Evolutionary conservation across 2,113 vertebrate species (phyloP).

Genomic region (Platichthys flesus): DNA sequence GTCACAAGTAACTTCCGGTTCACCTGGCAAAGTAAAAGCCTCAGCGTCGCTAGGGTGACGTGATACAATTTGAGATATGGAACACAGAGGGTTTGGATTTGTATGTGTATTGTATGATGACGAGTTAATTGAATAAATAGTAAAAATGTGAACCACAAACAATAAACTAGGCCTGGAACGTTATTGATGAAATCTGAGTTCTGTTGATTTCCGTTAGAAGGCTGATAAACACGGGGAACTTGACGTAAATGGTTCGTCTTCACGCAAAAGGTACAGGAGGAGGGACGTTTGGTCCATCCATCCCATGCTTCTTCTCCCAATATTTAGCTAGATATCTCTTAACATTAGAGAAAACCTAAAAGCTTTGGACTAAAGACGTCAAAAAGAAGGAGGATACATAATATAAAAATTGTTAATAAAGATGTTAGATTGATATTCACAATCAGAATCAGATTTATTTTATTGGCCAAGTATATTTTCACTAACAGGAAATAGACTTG

Average conservation of each 20-base stretch:
- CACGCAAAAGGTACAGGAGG: not conserved
- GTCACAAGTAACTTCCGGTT: constrained; percentile 8
- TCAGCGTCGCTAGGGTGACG: not conserved
- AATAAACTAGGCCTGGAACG: not conserved
- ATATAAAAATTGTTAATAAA: too few relatives aligned
- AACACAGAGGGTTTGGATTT: not conserved
- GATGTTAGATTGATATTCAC: too few relatives aligned
- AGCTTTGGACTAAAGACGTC: not conserved
- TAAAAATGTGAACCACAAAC: not conserved
- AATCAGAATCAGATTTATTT: too few relatives aligned
- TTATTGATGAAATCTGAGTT: constrained; percentile 18
- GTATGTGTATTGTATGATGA: not conserved
- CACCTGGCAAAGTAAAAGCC: not conserved
- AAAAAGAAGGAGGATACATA: too few relatives aligned
- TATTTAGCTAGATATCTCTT: not conserved
- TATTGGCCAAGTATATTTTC: too few relatives aligned
- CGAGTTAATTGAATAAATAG: not conserved
- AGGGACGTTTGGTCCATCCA: not conserved
- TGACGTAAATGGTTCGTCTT: not conserved
- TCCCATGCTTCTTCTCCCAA: not conserved
- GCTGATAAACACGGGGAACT: not conserved
- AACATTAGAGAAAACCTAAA: not conserved
- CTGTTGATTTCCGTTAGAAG: not conserved
- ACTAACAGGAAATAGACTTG: too few relatives aligned
- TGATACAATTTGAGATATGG: not conserved